Evolutionary conservation across 2,888 invertebrate species (phyloP).

Genomic region (Prosapia bicincta): DNA sequence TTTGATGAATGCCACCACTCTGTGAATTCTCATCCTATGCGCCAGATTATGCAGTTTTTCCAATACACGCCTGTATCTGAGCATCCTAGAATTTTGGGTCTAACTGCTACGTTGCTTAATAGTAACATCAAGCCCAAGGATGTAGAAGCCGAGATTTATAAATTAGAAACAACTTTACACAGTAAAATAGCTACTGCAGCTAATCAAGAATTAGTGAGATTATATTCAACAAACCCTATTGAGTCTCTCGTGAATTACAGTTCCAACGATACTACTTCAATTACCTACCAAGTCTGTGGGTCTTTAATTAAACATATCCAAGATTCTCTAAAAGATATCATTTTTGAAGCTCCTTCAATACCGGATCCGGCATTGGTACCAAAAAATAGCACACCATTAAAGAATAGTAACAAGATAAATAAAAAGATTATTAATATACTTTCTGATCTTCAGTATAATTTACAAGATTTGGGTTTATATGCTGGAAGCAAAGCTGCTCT

Average conservation of each 20-base stretch:
- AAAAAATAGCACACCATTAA: neutral
- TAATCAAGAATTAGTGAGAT: conserved; percentile 53
- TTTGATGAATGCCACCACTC: conserved; percentile 96
- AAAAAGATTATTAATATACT: conserved; percentile 52
- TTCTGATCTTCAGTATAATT: conserved; percentile 45
- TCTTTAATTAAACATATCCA: neutral
- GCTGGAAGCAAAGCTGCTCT: conserved; percentile 59
- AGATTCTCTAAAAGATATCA: neutral
- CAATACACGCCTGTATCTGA: conserved; percentile 46
- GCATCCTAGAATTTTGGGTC: conserved; percentile 72
- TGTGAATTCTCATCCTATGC: conserved; percentile 77
- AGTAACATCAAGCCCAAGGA: conserved; percentile 56
- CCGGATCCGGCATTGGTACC: neutral
- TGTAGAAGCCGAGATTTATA: conserved; percentile 52
- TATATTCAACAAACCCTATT: conserved; percentile 52
- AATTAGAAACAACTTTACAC: conserved; percentile 70
- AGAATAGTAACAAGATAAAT: conserved; percentile 36
- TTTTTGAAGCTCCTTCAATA: neutral
- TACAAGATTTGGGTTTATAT: conserved; percentile 49
- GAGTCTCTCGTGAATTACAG: conserved; percentile 45
- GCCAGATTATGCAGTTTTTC: conserved; percentile 46
- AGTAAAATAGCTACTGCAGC: conserved; percentile 68
- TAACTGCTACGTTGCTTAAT: conserved; percentile 85
- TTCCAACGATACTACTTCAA: conserved; percentile 30
- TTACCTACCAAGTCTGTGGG: neutral